Evolutionary conservation across 2,888 invertebrate species (phyloP).

Genomic region (Temnothorax rugatulus): DNA sequence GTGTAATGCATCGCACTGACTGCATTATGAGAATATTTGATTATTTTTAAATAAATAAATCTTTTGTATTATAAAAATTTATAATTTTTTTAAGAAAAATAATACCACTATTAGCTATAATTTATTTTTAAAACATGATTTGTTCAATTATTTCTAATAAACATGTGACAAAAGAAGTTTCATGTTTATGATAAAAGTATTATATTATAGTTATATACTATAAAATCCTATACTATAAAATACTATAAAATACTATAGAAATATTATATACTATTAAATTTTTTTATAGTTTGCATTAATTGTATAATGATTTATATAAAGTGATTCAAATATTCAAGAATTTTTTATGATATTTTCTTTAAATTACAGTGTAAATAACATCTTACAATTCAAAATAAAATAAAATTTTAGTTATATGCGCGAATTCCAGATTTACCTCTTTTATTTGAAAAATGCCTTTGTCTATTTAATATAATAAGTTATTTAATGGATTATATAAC

Average conservation of each 20-base stretch:
- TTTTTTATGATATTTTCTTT: neutral
- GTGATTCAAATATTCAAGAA: neutral
- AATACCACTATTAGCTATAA: neutral
- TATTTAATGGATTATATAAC: slow-evolving; percentile 17
- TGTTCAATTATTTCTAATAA: slow-evolving; percentile 5
- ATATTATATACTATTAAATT: neutral
- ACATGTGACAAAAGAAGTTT: neutral
- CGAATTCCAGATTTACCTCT: neutral
- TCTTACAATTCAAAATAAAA: neutral
- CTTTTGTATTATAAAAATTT: neutral
- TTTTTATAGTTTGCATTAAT: neutral
- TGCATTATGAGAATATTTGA: neutral
- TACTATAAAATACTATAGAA: no score
- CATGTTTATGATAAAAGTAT: neutral
- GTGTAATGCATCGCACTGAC: neutral
- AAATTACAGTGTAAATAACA: neutral
- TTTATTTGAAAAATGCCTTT: neutral
- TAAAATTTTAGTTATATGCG: neutral
- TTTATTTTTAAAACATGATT: neutral
- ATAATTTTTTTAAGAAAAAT: neutral
- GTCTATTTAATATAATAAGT: slow-evolving; percentile 14
- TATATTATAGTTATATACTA: neutral
- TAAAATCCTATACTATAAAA: no score
- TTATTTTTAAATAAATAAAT: neutral
- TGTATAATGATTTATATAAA: neutral